Conservation (phyloP, 1,140 invertebrate species). For the Ips nitidus region DNA sequence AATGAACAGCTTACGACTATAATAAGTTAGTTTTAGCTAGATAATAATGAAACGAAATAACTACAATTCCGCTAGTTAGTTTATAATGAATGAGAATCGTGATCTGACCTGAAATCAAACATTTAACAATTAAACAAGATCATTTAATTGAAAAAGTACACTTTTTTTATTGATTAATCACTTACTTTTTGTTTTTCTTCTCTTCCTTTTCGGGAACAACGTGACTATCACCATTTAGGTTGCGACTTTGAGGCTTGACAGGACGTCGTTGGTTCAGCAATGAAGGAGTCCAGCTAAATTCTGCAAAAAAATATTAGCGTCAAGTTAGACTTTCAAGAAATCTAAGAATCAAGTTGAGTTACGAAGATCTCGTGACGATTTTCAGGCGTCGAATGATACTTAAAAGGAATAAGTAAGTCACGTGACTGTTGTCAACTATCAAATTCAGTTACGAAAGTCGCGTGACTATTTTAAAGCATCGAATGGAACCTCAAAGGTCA, state of each 20-base stretch:
- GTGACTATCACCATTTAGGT: slow-evolving; percentile 33
- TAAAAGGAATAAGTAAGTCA: too few species aligned
- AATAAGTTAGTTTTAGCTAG: slow-evolving; percentile 31
- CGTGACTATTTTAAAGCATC: too few species aligned
- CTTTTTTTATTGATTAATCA: slow-evolving; percentile 4
- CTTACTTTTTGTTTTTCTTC: slow-evolving; percentile 38
- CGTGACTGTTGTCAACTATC: too few species aligned
- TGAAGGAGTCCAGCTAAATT: slow-evolving; percentile 52
- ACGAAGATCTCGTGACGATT: too few species aligned
- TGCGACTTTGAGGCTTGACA: slow-evolving; percentile 33
- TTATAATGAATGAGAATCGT: slow-evolving; percentile 45
- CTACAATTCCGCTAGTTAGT: background rate
- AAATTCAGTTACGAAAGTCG: too few species aligned
- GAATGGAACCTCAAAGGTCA: too few species aligned
- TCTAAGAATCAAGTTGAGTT: too few species aligned
- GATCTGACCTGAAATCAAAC: slow-evolving; percentile 40
- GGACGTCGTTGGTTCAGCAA: slow-evolving; percentile 41
- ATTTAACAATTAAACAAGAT: too few species aligned
- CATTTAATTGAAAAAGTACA: background rate
- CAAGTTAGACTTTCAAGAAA: too few species aligned
- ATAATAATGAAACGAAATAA: slow-evolving; percentile 20
- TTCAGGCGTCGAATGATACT: too few species aligned
- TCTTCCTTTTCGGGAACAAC: slow-evolving; percentile 48
- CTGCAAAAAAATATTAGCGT: slow-evolving; percentile 12
- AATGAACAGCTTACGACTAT: slow-evolving; percentile 18